A percentile compares a stretch with the other conserved stretches of the same genome.
Evolutionary conservation across 2,113 vertebrate genomes (phyloP).

Genomic region (Anolis sagrei): DNA sequence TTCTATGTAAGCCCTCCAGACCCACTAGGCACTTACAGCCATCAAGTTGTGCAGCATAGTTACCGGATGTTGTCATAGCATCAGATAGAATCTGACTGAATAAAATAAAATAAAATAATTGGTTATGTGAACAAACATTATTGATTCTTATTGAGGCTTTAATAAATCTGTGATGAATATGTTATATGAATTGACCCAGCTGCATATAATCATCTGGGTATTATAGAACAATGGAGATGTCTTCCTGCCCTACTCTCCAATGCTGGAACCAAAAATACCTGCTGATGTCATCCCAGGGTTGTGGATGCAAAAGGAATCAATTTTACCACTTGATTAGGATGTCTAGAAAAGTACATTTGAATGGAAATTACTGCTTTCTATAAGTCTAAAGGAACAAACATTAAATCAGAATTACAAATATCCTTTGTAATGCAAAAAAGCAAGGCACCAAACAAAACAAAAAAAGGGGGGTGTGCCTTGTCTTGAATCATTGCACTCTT

Average conservation of each 20-base stretch:
- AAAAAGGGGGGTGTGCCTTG: background rate
- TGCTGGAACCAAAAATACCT: background rate
- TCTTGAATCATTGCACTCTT: background rate
- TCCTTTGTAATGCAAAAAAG: background rate
- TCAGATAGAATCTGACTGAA: background rate
- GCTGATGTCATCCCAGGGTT: background rate
- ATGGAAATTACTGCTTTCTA: background rate
- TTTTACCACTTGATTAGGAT: background rate
- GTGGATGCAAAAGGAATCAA: background rate
- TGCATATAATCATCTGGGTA: background rate
- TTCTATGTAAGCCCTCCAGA: too few species aligned
- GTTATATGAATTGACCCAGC: background rate
- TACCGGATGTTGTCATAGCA: too few species aligned
- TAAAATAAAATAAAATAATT: background rate
- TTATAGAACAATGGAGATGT: background rate
- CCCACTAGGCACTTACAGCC: too few species aligned
- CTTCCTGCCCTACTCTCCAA: background rate
- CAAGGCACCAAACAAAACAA: background rate
- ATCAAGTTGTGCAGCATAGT: too few species aligned
- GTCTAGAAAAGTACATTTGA: background rate
- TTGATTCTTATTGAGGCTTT: background rate
- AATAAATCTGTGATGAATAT: background rate
- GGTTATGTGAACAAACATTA: background rate
- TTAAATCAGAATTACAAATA: background rate
- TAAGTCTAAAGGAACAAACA: background rate